phyloP scores from a whole-genome alignment of 2,797 vertebrate species.

The Aselliscus stoliczkanus region DNA sequence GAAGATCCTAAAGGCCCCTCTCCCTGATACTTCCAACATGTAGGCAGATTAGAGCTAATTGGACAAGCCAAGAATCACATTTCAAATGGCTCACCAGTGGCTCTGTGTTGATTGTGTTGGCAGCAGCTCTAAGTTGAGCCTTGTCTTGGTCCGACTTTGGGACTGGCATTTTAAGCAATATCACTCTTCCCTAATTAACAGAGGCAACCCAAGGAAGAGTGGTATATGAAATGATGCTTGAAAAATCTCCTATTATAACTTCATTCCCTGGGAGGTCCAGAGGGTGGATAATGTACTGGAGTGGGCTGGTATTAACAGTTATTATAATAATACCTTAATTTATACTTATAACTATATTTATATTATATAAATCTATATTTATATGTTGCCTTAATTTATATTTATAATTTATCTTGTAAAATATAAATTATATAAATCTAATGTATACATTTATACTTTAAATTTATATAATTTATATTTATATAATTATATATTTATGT shows the following conservation, averaged over 20 bases:
- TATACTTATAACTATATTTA: conserved; percentile 1
- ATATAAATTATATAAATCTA: background rate
- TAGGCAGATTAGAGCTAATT: background rate
- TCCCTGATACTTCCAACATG: background rate
- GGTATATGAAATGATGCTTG: background rate
- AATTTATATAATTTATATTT: background rate
- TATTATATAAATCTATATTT: background rate
- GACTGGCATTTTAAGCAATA: background rate
- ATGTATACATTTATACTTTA: background rate
- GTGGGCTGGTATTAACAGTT: background rate
- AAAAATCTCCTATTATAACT: background rate
- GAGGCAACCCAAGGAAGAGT: background rate
- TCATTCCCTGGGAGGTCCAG: background rate
- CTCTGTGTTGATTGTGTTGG: background rate
- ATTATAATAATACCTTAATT: background rate
- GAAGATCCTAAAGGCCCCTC: background rate
- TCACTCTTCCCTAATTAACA: conserved; percentile 23
- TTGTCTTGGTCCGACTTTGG: conserved; percentile 1
- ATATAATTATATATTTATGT: background rate
- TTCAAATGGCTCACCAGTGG: background rate
- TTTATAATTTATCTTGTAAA: background rate
- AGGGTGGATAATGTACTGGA: background rate
- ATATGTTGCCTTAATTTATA: background rate
- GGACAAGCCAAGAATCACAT: background rate
- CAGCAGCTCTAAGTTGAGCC: background rate